Evolutionary conservation across 2,113 vertebrate genomes (phyloP).

Genomic region (Bostrychus sinensis): DNA sequence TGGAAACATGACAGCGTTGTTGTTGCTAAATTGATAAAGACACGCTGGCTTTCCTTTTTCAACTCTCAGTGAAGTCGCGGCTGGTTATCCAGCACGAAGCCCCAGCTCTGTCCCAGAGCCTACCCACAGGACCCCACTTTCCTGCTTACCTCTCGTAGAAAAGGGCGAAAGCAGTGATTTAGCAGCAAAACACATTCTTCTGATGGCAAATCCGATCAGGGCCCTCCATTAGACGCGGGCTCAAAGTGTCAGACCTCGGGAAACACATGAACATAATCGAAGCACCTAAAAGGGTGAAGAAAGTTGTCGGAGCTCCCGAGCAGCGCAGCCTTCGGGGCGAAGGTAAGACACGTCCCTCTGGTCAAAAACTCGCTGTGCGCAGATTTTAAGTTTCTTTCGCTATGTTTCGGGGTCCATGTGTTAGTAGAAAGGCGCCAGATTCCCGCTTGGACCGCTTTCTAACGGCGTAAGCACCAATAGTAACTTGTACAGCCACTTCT

Average conservation of each 20-base stretch:
- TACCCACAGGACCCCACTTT: conserved; percentile 9
- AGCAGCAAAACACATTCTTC: conserved; percentile 75
- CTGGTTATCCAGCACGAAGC: background rate
- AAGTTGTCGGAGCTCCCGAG: conserved; percentile 26
- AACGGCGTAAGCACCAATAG: conserved; percentile 19
- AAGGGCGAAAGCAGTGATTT: conserved; percentile 66
- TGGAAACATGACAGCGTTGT: background rate
- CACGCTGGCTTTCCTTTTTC: background rate
- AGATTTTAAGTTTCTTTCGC: background rate
- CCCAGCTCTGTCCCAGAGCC: conserved; percentile 10
- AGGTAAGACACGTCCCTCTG: conserved; percentile 19
- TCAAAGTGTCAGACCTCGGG: conserved; percentile 51
- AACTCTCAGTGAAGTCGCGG: background rate
- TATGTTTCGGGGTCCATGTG: conserved; percentile 39
- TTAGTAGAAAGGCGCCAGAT: conserved; percentile 9
- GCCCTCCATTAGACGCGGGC: conserved; percentile 82
- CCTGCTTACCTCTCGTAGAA: conserved; percentile 78
- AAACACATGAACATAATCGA: conserved; percentile 41
- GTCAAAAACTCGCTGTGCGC: conserved; percentile 2
- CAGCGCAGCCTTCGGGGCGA: conserved; percentile 8
- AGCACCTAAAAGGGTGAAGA: conserved; percentile 3
- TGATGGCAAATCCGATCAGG: conserved; percentile 76
- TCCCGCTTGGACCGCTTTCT: conserved; percentile 2
- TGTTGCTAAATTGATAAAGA: background rate
- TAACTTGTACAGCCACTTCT: conserved; percentile 9